Percentiles rank a stretch among this genome's conserved stretches.
Evolutionary conservation across 2,113 vertebrate species (phyloP).

Genomic region (Calyptomena viridis): DNA sequence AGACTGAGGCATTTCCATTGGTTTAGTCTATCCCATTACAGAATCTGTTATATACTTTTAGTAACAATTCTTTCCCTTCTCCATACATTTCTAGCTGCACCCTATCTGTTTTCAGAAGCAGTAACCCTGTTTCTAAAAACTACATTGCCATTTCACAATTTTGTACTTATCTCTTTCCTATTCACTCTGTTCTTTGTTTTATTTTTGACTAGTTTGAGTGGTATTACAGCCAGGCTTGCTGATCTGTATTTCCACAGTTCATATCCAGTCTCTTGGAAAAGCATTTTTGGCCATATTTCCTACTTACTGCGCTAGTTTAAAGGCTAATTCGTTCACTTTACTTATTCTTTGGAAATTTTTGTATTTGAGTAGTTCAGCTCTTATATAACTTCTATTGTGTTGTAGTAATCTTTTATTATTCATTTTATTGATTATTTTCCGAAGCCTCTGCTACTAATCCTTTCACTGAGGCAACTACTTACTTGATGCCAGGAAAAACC

Average conservation of each 20-base stretch:
- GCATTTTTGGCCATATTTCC: neutral
- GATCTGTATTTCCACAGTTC: neutral
- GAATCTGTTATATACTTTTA: neutral
- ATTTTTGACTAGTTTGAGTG: neutral
- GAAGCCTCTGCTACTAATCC: neutral
- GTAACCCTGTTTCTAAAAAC: neutral
- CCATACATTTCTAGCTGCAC: neutral
- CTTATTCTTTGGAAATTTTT: neutral
- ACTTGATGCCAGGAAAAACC: neutral
- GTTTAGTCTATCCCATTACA: neutral
- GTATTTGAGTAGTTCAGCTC: neutral
- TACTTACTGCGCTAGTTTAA: neutral
- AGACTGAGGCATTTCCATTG: neutral
- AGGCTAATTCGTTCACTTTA: neutral
- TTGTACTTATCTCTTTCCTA: neutral
- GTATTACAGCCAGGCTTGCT: neutral
- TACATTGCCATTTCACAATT: neutral
- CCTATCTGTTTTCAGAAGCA: neutral
- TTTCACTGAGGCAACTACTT: neutral
- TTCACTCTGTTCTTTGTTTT: neutral
- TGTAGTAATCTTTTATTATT: neutral
- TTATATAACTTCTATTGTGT: neutral
- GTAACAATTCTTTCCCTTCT: neutral
- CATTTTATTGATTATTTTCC: slow-evolving; percentile 12
- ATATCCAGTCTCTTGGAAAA: neutral